Evolutionary conservation across 1,140 invertebrate genomes (phyloP), one percentile per base, ranked within the genome.

Genomic region (Carposina sasakii): DNA sequence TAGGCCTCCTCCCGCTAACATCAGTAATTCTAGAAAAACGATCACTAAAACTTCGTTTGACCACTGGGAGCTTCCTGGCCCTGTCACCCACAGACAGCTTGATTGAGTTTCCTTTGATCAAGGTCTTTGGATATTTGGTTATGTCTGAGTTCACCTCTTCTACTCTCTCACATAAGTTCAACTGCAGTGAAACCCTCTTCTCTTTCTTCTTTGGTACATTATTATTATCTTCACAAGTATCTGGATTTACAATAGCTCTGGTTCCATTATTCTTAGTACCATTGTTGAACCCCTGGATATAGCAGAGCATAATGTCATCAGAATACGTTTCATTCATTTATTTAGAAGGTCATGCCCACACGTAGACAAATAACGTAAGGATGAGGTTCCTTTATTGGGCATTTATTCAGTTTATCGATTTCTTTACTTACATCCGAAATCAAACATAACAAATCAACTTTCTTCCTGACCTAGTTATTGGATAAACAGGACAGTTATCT

Each of bases 261-360:
- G 31, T 74, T 63, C 37, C n/a, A n/a, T n/a, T n/a, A n/a, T n/a
- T n/a, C n/a, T n/a, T n/a, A n/a, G n/a, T n/a, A n/a, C 69, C 61
- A 55, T 78, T 68, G 55, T 69, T 59, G 56, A 76, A 81, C 24
- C 73, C 70, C 74, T 84, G 76, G 30, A 84, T 75, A 48, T 81
- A 81, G 70, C 81, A 84, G 45, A 84, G 75, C 81, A 84, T 84
- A 76, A 78, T 81, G 67, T 84, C 76, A 43, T 81, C 73, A 56
- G 77, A 57, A 67, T 79, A 73, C 45, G 70, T 63, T 45, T 84
- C 77, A 72, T 81, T 84, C 81, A 81, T 84, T 71, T 79, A 84
- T 62, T n/a, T n/a, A n/a, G n/a, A 64, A 67, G 67, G 62, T 59
- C 69, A 72, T 70, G 19, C 3, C 36, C 1, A 30, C 17, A 40